Percentiles rank a stretch among this genome's conserved stretches.
Evolutionary conservation across 2,888 invertebrate genomes (phyloP).

Genomic region (Chrysolina haemoptera): DNA sequence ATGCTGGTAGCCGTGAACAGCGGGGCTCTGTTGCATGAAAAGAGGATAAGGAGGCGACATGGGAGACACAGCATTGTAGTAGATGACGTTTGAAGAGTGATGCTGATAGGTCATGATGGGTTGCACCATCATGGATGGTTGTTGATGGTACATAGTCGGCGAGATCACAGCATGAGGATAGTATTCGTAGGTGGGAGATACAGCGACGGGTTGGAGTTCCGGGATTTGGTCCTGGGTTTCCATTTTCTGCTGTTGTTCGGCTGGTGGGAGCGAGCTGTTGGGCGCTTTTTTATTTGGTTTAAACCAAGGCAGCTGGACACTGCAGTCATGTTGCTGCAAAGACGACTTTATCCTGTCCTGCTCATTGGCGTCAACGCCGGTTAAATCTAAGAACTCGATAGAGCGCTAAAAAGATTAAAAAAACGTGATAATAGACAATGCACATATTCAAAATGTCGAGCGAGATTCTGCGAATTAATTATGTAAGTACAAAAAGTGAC

Average conservation of each 20-base stretch:
- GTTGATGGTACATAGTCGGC: conserved; percentile 41
- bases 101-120: conserved; percentile 39
- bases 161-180: conserved; percentile 35
- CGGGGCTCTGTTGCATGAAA: conserved; percentile 39
- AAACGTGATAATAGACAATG: background rate
- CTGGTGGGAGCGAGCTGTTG: background rate
- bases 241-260: conserved; percentile 31
- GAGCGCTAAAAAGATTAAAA: conserved; percentile 50
- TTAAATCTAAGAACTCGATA: conserved; percentile 81
- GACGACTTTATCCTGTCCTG: conserved; percentile 76
- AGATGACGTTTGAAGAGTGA: conserved; percentile 36
- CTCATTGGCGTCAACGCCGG: conserved; percentile 81
- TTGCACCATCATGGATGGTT: conserved; percentile 40
- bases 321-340: conserved; percentile 70
- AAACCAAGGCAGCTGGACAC: conserved; percentile 67
- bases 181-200: conserved; percentile 29
- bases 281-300: conserved; percentile 46
- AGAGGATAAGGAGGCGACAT: conserved; percentile 45
- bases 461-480: conserved; percentile 4
- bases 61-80: conserved; percentile 40
- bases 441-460: background rate
- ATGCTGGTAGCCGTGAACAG: conserved; percentile 32
- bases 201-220: conserved; percentile 8
- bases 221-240: conserved; percentile 19
- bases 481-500: conserved; percentile 29